Base-by-base conservation (phyloP, 2,888 invertebrate species). In the Trichogramma evanescens region DNA sequence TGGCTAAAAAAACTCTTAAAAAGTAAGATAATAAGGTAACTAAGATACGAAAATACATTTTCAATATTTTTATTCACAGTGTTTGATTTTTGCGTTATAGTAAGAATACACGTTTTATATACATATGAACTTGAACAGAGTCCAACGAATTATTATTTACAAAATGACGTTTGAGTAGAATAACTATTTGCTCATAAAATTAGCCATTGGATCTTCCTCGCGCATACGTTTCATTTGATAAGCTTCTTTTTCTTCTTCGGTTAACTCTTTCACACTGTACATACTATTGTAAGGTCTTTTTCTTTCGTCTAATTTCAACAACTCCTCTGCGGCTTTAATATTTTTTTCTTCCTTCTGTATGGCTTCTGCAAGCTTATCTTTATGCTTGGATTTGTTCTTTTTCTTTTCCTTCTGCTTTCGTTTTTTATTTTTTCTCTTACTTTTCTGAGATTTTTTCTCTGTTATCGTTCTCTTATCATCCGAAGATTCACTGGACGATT, bases 231-330 rank as follows among this genome's bases (percentile, higher is more conserved):
- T 96, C 82, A 93, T 88, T 74, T 89, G 87, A 80, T 90, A 97
- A 0, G 95, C 95, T 77, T 98, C 97, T 74, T 96, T 84, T 76
- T 98, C 95, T 65, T 93, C 93, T 62, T 93, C 91, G 0, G 93
- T 90, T 0, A 94, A 95, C 63, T 87, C 89, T 69, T 89, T 89
- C 0, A 86, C 87, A 69, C 89, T 88, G 64, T 84, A 87, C 89
- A 91, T 91, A 71, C 93, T 94, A 78, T 98, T 96, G 78, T 95
- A 99, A 0, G 93, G 89, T 4, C 97, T 83, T 71, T 95, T 94
- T 10, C 96, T 82, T 72, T 98, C 98, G 75, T 95, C 94, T 66
- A 89, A 77, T 2, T 84, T 82, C 60, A 91, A 74, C 2, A 91
- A 73, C 66, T 82, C 80, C 0, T 88, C 85, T 0, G 87, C 89